Percentiles rank a stretch among this genome's conserved stretches.
Evolutionary conservation across 2,797 vertebrate genomes (phyloP).

Genomic region (Trachops cirrhosus): DNA sequence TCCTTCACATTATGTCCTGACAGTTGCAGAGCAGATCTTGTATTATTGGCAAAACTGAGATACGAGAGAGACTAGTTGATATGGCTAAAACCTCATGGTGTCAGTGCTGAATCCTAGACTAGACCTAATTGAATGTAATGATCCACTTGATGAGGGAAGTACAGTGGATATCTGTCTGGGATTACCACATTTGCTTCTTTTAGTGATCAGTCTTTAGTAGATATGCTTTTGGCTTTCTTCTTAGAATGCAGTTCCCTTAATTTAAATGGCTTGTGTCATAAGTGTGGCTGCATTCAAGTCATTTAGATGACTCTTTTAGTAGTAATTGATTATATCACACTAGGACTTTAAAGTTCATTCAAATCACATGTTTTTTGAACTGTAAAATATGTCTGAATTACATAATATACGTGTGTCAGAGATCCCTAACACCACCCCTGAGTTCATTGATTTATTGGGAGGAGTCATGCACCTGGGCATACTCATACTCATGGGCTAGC

Average conservation of each 20-base stretch:
- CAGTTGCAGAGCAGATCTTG: not conserved
- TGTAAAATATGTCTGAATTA: not conserved
- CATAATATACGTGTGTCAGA: not conserved
- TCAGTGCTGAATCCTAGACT: not conserved
- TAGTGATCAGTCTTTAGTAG: not conserved
- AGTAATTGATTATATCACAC: not conserved
- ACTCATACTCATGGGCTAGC: not conserved
- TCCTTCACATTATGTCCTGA: not conserved
- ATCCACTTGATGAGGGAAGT: not conserved
- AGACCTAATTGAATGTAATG: not conserved
- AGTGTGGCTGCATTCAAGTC: not conserved
- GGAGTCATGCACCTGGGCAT: not conserved
- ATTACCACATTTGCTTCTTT: slow-evolving; percentile 21
- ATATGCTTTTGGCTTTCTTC: not conserved
- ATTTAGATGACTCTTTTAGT: not conserved
- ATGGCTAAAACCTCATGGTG: not conserved
- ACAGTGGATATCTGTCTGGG: not conserved
- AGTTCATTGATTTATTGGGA: not conserved
- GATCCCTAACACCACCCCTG: not conserved
- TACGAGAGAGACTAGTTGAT: not conserved
- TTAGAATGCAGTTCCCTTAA: not conserved
- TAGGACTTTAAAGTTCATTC: slow-evolving; percentile 15
- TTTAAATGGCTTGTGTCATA: slow-evolving; percentile 2
- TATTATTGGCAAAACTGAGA: not conserved
- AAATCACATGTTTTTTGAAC: not conserved